Evolutionary conservation across 2,888 invertebrate species (phyloP), one percentile per base, ranked within the genome.

Genomic region (Tetramorium bicarinatum): DNA sequence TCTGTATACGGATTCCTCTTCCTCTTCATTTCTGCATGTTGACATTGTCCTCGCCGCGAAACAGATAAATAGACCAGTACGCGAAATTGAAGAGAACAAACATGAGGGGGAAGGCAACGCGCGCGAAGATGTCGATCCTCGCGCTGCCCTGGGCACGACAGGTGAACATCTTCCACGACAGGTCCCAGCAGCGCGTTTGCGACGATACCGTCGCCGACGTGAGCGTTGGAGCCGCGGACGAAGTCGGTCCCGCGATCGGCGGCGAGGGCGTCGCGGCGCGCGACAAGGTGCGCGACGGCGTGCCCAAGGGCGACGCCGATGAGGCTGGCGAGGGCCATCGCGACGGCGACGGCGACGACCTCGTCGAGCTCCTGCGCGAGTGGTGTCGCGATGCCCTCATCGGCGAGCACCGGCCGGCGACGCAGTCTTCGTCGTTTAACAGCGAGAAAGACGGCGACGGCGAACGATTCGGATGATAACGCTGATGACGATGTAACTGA

Each of bases 111-210:
- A 99, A 99, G 91, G 98, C 98, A 96, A 99, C 98, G 95, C 99
- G 97, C 84, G 99, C 98, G 94, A 99, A 98, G 95, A 99, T 99
- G 95, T 99, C 99, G 95, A 99, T 99, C 95, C 98, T 96, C 96
- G 95, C 94, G 86, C 94, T 95, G 71, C 95, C 95, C 54, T 93
- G 92, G 18, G 93, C 93, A 76, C 87, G 87, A 82, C 94, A 93
- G 77, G 90, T 92, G 89, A 93, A 94, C 91, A 93, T 92, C 18
- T 92, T 90, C 3, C 88, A 88, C 3, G 92, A 92, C 9, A 94
- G 82, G 52, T 92, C 92, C 89, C 91, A 93, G 80, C 93, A 94
- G 62, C 92, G 91, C 13, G 86, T 89, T 69, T 91, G 90, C 79
- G 64, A 64, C 44, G 84, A 34, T 0, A 83, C 85, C 18, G 89